Conservation (phyloP, 2,888 invertebrate species). For the Sphaerophoria taeniata region DNA sequence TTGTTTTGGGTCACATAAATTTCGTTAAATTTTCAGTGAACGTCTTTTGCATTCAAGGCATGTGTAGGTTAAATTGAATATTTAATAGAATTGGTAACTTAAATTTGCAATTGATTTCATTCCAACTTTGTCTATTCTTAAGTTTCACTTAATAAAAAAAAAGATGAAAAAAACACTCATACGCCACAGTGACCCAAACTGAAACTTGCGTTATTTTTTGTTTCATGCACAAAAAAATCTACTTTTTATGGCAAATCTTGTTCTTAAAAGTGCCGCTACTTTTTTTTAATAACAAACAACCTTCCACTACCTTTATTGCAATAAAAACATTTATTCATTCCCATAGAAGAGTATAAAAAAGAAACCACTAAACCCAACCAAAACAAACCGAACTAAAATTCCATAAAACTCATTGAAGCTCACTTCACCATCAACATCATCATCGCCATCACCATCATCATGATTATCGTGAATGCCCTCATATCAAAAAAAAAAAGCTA, state of each 20-base stretch:
- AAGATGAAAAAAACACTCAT: slow-evolving; percentile 42
- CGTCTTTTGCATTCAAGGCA: no score
- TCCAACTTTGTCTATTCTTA: no score
- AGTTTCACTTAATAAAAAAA: neutral
- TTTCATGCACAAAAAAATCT: neutral
- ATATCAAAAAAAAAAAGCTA: slow-evolving; percentile 9
- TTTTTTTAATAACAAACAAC: neutral
- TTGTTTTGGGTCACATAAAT: no score
- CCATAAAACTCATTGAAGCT: slow-evolving; percentile 55
- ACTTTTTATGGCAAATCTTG: neutral
- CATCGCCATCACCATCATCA: slow-evolving; percentile 7
- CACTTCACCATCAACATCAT: slow-evolving; percentile 21
- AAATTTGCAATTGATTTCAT: no score
- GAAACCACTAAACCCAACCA: slow-evolving; percentile 5
- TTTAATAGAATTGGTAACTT: no score
- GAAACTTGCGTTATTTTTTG: neutral
- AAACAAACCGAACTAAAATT: slow-evolving; percentile 40
- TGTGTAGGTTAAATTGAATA: no score
- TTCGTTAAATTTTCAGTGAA: no score
- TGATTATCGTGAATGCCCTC: slow-evolving; percentile 39
- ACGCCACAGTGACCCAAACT: slow-evolving; percentile 6
- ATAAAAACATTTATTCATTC: neutral
- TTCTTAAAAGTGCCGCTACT: neutral
- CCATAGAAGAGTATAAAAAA: neutral
- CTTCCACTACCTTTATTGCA: slow-evolving; percentile 12